Conservation (phyloP, 2,888 invertebrate species). For the Cerastis leucographa region DNA sequence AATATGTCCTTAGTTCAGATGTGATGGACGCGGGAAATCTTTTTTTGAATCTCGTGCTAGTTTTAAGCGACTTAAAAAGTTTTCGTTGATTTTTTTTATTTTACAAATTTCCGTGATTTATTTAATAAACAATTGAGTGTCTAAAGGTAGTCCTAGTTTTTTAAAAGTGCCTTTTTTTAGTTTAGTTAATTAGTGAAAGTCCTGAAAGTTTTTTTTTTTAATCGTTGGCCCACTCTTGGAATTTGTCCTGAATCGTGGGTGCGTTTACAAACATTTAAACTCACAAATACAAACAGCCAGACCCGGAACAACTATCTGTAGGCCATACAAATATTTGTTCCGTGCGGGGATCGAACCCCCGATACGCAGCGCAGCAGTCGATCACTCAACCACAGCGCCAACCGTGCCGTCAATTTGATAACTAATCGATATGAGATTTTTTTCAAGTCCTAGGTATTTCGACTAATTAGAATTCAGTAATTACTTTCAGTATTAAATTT, state of each 20-base stretch:
- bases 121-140: neutral
- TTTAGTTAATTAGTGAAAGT: neutral
- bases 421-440: too few species aligned
- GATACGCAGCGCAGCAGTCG: too few species aligned
- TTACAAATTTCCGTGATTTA: neutral
- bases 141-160: neutral
- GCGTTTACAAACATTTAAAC: too few species aligned
- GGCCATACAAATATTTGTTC: too few species aligned
- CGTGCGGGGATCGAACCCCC: too few species aligned
- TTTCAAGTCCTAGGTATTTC: neutral
- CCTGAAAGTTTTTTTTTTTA: neutral
- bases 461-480: neutral
- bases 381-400: too few species aligned
- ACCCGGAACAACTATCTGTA: too few species aligned
- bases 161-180: neutral
- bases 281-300: too few species aligned
- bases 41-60: neutral
- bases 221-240: too few species aligned
- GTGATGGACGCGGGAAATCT: constrained; percentile 14
- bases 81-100: neutral
- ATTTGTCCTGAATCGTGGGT: too few species aligned
- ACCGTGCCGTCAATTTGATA: too few species aligned
- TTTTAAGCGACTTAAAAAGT: neutral
- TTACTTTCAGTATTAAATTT: neutral
- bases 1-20: neutral